phyloP scores from a whole-genome alignment of 2,797 vertebrate genomes.

The Phalloptychus januarius region DNA sequence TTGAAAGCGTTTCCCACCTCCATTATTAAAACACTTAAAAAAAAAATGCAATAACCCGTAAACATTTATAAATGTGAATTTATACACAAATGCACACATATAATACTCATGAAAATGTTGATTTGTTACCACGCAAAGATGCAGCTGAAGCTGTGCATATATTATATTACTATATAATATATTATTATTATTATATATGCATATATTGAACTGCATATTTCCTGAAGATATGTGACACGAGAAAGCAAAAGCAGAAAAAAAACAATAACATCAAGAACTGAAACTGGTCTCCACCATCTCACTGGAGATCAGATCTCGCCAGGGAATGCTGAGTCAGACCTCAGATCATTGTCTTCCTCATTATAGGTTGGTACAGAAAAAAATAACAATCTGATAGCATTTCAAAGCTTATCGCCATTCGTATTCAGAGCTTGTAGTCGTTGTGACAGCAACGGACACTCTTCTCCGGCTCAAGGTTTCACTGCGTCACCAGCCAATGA shows the following conservation, averaged over 20 bases:
- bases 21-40: neutral
- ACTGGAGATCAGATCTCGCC: conserved; percentile 19
- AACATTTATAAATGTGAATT: neutral
- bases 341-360: neutral
- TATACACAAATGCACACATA: neutral
- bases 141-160: conserved; percentile 7
- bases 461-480: neutral
- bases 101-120: neutral
- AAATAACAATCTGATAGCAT: neutral
- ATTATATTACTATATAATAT: no score
- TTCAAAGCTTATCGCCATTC: neutral
- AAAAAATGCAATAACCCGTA: neutral
- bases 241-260: conserved; percentile 4
- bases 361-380: neutral
- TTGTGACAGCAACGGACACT: neutral
- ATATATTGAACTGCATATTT: conserved; percentile 36
- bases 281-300: neutral
- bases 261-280: conserved; percentile 4
- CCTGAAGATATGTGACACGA: conserved; percentile 19
- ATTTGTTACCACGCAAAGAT: conserved; percentile 11
- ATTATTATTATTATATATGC: no score
- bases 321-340: neutral
- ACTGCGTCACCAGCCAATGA: neutral
- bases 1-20: neutral
- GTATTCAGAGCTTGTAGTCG: conserved; percentile 2